Evolutionary conservation across 1,140 invertebrate species (phyloP).

Genomic region (Druon quercuslanigerum): DNA sequence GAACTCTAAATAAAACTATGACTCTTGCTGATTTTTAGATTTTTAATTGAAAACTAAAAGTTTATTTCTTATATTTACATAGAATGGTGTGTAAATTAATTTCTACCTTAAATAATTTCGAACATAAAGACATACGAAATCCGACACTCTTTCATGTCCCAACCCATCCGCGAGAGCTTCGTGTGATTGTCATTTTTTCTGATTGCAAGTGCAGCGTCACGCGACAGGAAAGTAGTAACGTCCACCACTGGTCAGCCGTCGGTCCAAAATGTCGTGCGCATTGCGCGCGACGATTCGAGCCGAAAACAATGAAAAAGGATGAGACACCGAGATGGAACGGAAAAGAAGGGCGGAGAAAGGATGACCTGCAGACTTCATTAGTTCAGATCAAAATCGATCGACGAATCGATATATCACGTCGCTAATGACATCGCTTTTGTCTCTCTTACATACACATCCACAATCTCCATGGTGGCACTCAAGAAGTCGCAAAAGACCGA

Average conservation of each 20-base stretch:
- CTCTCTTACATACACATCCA: not conserved
- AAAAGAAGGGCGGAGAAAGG: constrained; percentile 29
- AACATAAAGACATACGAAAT: no score
- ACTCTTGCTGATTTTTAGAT: no score
- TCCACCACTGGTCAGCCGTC: constrained; percentile 51
- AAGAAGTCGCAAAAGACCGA: constrained; percentile 1
- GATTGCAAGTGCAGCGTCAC: not conserved
- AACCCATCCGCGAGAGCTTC: not conserved
- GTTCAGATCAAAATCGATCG: constrained; percentile 50
- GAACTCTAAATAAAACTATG: no score
- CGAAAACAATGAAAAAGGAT: constrained; percentile 1
- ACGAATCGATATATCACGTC: constrained; percentile 51
- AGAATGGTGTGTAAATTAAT: no score
- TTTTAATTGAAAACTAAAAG: no score
- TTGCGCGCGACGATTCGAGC: not conserved
- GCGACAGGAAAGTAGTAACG: constrained; percentile 40
- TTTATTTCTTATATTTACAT: no score
- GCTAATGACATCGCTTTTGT: constrained; percentile 50
- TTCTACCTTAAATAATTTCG: no score
- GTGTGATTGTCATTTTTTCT: not conserved
- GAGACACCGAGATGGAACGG: constrained; percentile 34
- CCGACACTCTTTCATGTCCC: no score
- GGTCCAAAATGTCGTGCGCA: no score
- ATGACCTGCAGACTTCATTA: constrained; percentile 49
- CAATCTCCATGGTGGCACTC: not conserved